These are phyloP conservation scores for Sisor rabdophorus DNA, from an alignment of 2,113 vertebrate species.

Conservation along the genomic window DNA sequence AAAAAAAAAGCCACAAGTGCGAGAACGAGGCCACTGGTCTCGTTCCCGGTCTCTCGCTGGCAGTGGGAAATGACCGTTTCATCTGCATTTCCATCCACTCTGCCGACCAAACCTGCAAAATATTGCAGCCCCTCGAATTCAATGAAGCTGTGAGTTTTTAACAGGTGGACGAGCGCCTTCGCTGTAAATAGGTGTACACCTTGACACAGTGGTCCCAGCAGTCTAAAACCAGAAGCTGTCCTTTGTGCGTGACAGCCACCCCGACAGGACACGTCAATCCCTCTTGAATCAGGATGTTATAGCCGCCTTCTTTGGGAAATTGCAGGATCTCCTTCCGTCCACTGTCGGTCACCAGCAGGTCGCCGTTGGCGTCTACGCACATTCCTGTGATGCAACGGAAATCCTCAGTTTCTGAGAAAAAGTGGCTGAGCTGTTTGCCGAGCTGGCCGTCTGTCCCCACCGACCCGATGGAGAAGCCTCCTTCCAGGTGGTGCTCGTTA, in stretches of 20 bases:
- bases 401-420: conserved; percentile 92
- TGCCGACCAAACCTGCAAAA: not conserved
- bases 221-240: conserved; percentile 92
- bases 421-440: conserved; percentile 93
- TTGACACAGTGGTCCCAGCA: conserved; percentile 98
- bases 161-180: conserved; percentile 74
- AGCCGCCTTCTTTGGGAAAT: conserved; percentile 93
- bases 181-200: conserved; percentile 89
- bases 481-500: conserved; percentile 91
- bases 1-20: not conserved
- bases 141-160: conserved; percentile 49
- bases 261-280: conserved; percentile 89
- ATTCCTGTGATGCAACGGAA: conserved; percentile 98
- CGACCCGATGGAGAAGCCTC: conserved; percentile 92
- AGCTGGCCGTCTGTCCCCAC: conserved; percentile 87
- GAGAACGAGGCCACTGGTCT: not conserved
- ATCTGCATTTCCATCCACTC: not conserved
- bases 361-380: conserved; percentile 90
- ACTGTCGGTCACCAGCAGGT: conserved; percentile 92
- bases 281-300: conserved; percentile 86
- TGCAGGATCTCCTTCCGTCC: conserved; percentile 92
- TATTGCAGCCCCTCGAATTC: conserved; percentile 45
- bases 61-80: conserved; percentile 18
- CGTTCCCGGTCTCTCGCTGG: not conserved
- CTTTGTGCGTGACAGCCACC: conserved; percentile 90